Evolutionary conservation across 2,797 vertebrate genomes (phyloP).

Genomic region (Coendou prehensilis): DNA sequence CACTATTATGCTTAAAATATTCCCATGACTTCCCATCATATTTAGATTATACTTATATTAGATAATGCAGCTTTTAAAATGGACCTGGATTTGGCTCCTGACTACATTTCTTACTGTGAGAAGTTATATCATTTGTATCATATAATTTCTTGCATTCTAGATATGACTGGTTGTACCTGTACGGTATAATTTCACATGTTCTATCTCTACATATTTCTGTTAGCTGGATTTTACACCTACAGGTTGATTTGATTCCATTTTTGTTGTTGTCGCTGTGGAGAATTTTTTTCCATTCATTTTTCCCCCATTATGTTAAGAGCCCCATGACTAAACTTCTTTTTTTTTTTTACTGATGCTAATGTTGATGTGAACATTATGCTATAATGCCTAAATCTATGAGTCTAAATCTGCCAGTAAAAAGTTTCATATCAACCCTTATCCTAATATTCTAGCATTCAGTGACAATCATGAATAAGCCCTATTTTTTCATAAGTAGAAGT

Average conservation of each 20-base stretch:
- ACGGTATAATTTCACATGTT: not conserved
- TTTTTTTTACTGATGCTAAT: not conserved
- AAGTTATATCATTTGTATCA: not conserved
- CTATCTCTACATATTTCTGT: not conserved
- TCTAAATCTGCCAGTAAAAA: slow-evolving; percentile 42
- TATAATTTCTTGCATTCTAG: not conserved
- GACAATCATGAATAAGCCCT: not conserved
- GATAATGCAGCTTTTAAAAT: not conserved
- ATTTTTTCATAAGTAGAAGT: slow-evolving; percentile 64
- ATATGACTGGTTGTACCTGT: not conserved
- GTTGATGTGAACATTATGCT: slow-evolving; percentile 8
- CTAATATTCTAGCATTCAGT: slow-evolving; percentile 12
- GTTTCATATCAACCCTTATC: not conserved
- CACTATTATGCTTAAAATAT: not conserved
- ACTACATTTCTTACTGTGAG: not conserved
- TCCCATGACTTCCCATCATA: not conserved
- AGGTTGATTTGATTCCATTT: not conserved
- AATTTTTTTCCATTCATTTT: not conserved
- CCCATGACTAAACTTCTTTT: not conserved
- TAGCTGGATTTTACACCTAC: not conserved
- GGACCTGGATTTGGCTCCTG: not conserved
- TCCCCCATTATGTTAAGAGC: not conserved
- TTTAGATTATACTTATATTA: not conserved
- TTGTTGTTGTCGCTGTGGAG: not conserved
- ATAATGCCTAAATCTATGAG: slow-evolving; percentile 23